These are phyloP conservation scores for Syngnathus rostellatus DNA, from an alignment of 2,797 vertebrate genomes.

Conservation along the genomic window DNA sequence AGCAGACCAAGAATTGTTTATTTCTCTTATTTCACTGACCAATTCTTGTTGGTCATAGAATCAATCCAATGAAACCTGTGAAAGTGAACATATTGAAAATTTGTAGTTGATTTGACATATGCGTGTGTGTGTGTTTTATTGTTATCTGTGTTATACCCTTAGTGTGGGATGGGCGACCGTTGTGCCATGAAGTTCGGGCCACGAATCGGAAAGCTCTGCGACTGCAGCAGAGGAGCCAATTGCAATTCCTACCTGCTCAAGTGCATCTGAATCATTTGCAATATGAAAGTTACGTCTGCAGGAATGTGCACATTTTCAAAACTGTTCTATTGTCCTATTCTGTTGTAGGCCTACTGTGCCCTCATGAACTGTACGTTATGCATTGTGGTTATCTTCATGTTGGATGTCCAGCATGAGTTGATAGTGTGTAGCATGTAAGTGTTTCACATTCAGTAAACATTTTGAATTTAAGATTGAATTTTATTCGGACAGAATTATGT, in stretches of 20 bases:
- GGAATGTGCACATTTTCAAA: not conserved
- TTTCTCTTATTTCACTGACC: not conserved
- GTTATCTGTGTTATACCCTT: not conserved
- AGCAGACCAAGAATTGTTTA: not conserved
- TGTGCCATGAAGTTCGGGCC: slow-evolving; percentile 74
- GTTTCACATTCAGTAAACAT: slow-evolving; percentile 37
- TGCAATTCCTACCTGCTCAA: slow-evolving; percentile 79
- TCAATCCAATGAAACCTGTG: no score
- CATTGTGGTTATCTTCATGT: slow-evolving; percentile 3
- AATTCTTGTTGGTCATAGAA: no score
- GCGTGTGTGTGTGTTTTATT: no score
- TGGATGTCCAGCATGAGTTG: slow-evolving; percentile 11
- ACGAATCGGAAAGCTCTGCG: slow-evolving; percentile 73
- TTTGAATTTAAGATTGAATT: not conserved
- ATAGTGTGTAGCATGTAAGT: slow-evolving; percentile 18
- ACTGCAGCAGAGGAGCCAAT: slow-evolving; percentile 66
- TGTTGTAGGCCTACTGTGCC: not conserved
- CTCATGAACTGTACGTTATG: not conserved
- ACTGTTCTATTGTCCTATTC: not conserved
- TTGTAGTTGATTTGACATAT: not conserved
- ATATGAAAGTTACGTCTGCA: not conserved
- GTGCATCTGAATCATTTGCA: slow-evolving; percentile 56
- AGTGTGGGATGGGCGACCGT: slow-evolving; percentile 69
- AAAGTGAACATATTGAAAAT: no score
- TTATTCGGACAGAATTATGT: no score